phyloP scores from a whole-genome alignment of 2,888 invertebrate genomes.

The Drosophila aldrichi region DNA sequence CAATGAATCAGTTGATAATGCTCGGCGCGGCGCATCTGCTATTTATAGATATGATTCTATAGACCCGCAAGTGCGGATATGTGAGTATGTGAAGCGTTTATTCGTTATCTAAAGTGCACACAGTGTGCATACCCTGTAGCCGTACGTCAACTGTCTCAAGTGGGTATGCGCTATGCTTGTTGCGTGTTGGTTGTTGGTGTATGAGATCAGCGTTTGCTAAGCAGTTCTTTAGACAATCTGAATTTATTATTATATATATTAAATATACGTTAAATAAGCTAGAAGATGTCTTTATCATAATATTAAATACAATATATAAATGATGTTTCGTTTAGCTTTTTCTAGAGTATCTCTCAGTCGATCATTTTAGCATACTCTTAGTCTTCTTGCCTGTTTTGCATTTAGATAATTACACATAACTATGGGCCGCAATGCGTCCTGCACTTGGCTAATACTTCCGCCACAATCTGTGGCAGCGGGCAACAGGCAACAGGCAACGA shows the following conservation, averaged over 20 bases:
- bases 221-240: too few species aligned
- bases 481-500: constrained; percentile 17
- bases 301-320: too few species aligned
- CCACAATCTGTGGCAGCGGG: constrained; percentile 38
- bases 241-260: too few species aligned
- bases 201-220: not conserved
- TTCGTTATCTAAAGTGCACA: constrained; percentile 69
- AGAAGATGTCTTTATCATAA: too few species aligned
- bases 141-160: not conserved
- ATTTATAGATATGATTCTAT: constrained; percentile 68
- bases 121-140: constrained; percentile 23
- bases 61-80: constrained; percentile 11
- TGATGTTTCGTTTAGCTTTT: not conserved
- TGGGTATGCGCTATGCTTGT: not conserved
- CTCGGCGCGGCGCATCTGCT: constrained; percentile 56
- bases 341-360: constrained; percentile 12
- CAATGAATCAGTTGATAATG: constrained; percentile 56
- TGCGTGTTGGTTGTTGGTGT: too few species aligned
- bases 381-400: constrained; percentile 31
- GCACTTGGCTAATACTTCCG: constrained; percentile 69
- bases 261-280: too few species aligned
- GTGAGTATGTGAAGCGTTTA: constrained; percentile 45
- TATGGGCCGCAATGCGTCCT: constrained; percentile 48
- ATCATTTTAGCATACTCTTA: not conserved
- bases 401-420: constrained; percentile 59